These are phyloP conservation scores for Phoxinus dragarum DNA, from an alignment of 2,797 vertebrate species.

Conservation along the genomic window DNA sequence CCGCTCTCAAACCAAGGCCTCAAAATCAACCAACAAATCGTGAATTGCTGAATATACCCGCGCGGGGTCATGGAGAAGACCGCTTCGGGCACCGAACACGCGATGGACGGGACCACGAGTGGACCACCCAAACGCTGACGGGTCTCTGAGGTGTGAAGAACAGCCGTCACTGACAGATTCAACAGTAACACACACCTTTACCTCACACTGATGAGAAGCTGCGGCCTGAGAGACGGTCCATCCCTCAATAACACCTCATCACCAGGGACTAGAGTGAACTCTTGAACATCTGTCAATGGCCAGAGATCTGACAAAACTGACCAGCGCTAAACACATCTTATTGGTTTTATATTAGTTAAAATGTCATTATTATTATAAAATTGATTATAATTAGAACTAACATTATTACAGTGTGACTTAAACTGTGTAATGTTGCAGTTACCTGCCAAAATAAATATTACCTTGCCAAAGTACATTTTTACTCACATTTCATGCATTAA, in stretches of 20 bases:
- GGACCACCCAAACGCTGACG: conserved; percentile 8
- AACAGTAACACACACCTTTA: conserved; percentile 35
- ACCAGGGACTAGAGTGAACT: background rate
- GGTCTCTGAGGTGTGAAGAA: conserved; percentile 37
- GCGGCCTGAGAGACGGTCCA: background rate
- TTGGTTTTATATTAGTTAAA: background rate
- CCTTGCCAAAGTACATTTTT: too few species aligned
- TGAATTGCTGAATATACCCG: conserved; percentile 20
- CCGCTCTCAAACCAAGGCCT: conserved; percentile 6
- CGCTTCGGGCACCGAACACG: background rate
- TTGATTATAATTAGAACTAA: background rate
- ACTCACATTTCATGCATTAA: too few species aligned
- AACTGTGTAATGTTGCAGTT: too few species aligned
- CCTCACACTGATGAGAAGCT: background rate
- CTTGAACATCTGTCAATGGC: background rate
- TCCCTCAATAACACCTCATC: background rate
- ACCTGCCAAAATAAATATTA: too few species aligned
- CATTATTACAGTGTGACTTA: too few species aligned
- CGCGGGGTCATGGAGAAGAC: background rate
- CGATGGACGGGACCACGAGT: background rate
- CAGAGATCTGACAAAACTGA: background rate
- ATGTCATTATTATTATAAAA: background rate
- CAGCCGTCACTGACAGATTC: conserved; percentile 37
- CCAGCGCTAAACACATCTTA: background rate
- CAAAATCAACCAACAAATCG: conserved; percentile 4